Percentiles rank a stretch among this genome's conserved stretches.
These are phyloP conservation scores for Oscarella lobularis DNA, from an alignment of 37 sponge, comb jelly and placozoan species.

Conservation along the genomic window DNA sequence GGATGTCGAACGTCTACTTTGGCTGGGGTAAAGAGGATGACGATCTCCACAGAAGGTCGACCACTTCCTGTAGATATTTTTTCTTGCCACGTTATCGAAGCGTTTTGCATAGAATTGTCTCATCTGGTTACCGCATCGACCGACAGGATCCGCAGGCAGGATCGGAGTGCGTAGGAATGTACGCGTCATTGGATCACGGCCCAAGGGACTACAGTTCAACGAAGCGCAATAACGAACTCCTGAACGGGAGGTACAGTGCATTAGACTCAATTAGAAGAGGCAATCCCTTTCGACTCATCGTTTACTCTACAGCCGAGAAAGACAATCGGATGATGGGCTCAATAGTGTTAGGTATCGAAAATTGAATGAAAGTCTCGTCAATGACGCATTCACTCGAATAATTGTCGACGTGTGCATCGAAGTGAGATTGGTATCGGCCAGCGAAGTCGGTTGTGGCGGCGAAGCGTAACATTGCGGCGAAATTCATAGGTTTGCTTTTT, in stretches of 20 bases:
- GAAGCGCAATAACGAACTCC: background rate
- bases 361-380: background rate
- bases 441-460: no score
- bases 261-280: background rate
- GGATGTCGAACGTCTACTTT: constrained; percentile 3
- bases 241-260: background rate
- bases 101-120: background rate
- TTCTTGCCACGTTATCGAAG: background rate
- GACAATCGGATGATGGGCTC: background rate
- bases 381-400: background rate
- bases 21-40: constrained; percentile 8
- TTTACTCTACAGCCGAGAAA: background rate
- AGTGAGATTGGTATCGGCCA: background rate
- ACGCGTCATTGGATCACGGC: background rate
- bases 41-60: background rate
- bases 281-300: background rate
- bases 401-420: background rate
- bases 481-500: no score
- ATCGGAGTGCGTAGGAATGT: background rate
- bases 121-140: background rate
- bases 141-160: background rate
- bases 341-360: background rate
- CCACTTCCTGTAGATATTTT: background rate
- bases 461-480: no score
- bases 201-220: background rate